Evolutionary conservation across 2,888 invertebrate species (phyloP), one percentile per base, ranked within the genome.

Genomic region (Matsumyia berberina): DNA sequence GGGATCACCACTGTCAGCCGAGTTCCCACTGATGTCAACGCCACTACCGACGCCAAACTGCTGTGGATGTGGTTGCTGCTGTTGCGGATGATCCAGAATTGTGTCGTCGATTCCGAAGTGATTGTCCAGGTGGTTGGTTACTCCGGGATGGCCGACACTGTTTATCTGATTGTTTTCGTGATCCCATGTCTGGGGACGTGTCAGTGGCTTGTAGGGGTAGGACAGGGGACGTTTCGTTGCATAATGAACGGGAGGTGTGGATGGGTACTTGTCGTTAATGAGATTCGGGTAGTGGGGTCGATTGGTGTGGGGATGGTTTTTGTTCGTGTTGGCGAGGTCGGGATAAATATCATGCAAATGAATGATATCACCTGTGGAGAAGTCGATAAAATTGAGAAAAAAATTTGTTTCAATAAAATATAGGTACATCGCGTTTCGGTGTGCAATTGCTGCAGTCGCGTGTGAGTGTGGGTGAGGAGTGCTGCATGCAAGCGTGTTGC

Each of bases 311-410:
- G 58, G 37, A 53, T 70, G 85, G n/a, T 69, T 80, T 39, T 69
- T 70, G 24, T 80, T 80, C 24, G 64, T 69, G 76, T 88, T 87
- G 81, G 89, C 87, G 87, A 91, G 82, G 78, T 90, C 91, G 82
- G 92, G 92, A 88, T 92, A 92, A 81, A 92, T 92, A 88, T 92
- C 92, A 88, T 91, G 90, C 89, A 92, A 90, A 88, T 92, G 92
- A 87, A 92, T 92, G 89, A 92, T 92, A 88, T 92, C 92, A 90
- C 92, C 92, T 92, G 90, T 88, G 89, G 88, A 86, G 57, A 74
- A 46, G 66, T 64, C 37, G 17, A 55, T 53, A 69, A 60, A 62
- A 66, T 42, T 31, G 35, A 64, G 35, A 64, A 44, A 69, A 33
- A 29, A 49, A 62, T 17, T 15, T 31, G 53, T 49, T 60, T 42